A percentile compares a stretch with the other conserved stretches of the same genome.
Conservation (phyloP, 2,113 vertebrate species). For the Apus apus region DNA sequence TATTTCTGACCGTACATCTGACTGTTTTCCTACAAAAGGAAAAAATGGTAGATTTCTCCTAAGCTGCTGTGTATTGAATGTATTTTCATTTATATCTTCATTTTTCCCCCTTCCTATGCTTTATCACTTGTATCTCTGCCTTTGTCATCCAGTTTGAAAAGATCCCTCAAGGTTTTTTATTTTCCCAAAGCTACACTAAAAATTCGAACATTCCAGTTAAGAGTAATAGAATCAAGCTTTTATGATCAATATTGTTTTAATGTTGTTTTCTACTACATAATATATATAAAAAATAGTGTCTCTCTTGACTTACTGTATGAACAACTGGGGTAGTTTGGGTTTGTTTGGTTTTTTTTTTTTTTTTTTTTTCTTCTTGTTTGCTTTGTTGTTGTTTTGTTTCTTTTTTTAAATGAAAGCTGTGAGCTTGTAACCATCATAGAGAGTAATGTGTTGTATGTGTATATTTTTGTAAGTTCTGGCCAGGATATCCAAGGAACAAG, state of each 20-base stretch:
- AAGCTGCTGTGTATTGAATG: background rate
- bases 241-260: background rate
- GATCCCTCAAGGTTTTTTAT: background rate
- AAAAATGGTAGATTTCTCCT: background rate
- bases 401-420: background rate
- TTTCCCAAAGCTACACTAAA: background rate
- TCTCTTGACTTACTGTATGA: background rate
- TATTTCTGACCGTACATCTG: background rate
- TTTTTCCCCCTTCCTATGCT: background rate
- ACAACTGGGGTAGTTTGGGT: background rate
- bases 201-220: background rate
- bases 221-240: background rate
- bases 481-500: slow-evolving; percentile 92
- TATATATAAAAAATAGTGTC: background rate
- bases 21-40: background rate
- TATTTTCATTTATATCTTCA: background rate
- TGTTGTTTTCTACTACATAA: background rate
- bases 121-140: background rate
- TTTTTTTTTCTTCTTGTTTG: background rate
- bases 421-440: background rate
- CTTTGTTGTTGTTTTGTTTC: background rate
- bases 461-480: slow-evolving; percentile 83
- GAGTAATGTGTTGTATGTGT: slow-evolving; percentile 44
- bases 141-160: background rate
- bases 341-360: background rate